Base-by-base conservation (phyloP, 2,113 vertebrate species). In the Acinonyx jubatus region DNA sequence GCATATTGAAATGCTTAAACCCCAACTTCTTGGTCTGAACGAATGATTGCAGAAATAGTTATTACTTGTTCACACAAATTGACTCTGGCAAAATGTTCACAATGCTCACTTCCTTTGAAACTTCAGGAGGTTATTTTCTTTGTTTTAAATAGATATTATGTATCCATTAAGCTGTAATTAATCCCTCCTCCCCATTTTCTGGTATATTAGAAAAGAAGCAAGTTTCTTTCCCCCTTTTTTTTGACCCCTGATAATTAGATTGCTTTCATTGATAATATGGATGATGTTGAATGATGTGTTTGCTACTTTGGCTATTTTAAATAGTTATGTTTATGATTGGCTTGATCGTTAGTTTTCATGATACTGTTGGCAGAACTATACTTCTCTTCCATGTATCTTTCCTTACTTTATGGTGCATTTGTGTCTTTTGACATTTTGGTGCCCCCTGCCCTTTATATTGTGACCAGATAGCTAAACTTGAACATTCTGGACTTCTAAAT, bases 31-130 rank as follows among this genome's bases (percentile, higher is more conserved):
- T 86, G 94, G 92, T 94, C 76, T 96, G 94, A 98, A 92, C 94
- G 83, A 96, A 92, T 94, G 95, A 94, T 97, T 96, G 86, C 80
- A 97, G 97, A 97, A 95, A 97, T 96, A 96, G 96, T 89, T 91
- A 92, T 94, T 90, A 91, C 50, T 97, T 90, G 27, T 88, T 98
- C 96, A 73, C 18, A 63, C 84, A 90, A 68, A 89, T 90, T 63
- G 50, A 91, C 93, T 90, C 50, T 93, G 95, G 82, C 78, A 96
- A 63, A 82, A 63, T 36, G 29, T 69, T 93, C 97, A 89, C 82
- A 65, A 78, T 94, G 81, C 50, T 93, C 41, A n/a, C n/a, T 80
- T 82, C 81, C 78, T 95, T 95, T 97, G 97, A 98, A 98, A 96
- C 91, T 89, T 85, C 71, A 79, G 71, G 61, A 86, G 96, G 29